Conservation (phyloP, 2,888 invertebrate species). For the Cryptus viduatorius region DNA sequence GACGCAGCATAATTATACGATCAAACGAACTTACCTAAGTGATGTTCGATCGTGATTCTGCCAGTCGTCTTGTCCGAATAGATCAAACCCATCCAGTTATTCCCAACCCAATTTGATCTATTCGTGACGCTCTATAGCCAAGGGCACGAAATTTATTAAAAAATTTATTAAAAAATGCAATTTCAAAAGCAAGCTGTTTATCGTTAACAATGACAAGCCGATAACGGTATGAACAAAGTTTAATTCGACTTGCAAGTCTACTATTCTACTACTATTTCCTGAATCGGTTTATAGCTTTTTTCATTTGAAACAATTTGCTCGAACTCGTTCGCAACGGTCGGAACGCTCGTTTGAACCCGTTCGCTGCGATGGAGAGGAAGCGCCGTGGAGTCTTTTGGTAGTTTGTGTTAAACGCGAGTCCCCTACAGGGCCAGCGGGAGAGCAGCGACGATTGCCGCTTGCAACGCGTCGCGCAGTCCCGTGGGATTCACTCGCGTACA, state of each 20-base stretch:
- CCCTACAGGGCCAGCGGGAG: conserved; percentile 18
- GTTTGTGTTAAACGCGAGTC: conserved; percentile 6
- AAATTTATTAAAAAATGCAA: no score
- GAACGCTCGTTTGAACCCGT: conserved; percentile 75
- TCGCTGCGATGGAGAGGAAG: conserved; percentile 37
- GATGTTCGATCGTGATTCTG: conserved; percentile 48
- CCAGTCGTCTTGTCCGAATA: conserved; percentile 55
- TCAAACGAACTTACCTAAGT: no score
- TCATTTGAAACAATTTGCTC: conserved; percentile 79
- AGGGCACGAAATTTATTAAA: conserved; percentile 21
- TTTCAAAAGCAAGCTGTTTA: background rate
- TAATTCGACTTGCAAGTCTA: background rate
- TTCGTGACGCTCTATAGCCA: conserved; percentile 4
- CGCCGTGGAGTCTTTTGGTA: conserved; percentile 41
- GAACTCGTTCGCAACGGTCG: conserved; percentile 79
- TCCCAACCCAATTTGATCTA: conserved; percentile 42
- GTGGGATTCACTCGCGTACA: conserved; percentile 58
- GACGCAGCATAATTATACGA: conserved; percentile 20
- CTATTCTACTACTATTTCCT: conserved; percentile 36
- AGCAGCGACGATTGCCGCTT: conserved; percentile 20
- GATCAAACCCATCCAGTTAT: conserved; percentile 32
- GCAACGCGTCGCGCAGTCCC: conserved; percentile 34
- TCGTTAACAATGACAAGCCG: background rate
- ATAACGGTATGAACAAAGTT: background rate
- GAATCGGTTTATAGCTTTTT: background rate